Evolutionary conservation across 2,888 invertebrate genomes (phyloP).

Genomic region (Xestia rhomboidea): DNA sequence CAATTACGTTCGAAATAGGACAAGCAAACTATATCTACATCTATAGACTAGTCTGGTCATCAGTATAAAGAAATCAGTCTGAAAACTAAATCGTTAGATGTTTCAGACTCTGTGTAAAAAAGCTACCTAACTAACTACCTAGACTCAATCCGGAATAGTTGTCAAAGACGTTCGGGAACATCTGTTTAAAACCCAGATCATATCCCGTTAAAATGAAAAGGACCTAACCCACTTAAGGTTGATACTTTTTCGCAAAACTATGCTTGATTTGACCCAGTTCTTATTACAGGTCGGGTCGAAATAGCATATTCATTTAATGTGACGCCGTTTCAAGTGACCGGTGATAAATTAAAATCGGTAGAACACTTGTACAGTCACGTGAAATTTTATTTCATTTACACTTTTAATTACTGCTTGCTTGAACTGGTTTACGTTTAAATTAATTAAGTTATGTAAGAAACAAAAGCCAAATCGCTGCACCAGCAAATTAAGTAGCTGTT

Average conservation of each 20-base stretch:
- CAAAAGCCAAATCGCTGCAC: neutral
- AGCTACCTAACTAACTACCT: neutral
- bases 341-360: constrained; percentile 20
- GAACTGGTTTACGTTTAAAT: constrained; percentile 3
- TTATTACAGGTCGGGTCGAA: constrained; percentile 7
- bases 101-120: neutral
- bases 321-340: constrained; percentile 21
- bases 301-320: constrained; percentile 25
- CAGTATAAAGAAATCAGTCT: neutral
- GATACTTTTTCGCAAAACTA: constrained; percentile 40
- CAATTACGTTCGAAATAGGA: constrained; percentile 7
- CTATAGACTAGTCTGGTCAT: neutral
- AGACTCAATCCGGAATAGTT: constrained; percentile 25
- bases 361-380: neutral
- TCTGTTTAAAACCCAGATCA: constrained; percentile 28
- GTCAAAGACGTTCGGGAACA: constrained; percentile 33
- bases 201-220: constrained; percentile 45
- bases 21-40: neutral
- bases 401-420: neutral
- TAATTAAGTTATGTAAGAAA: neutral
- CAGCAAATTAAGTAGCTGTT: constrained; percentile 2
- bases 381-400: constrained; percentile 1
- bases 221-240: constrained; percentile 10
- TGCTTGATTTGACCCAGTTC: constrained; percentile 42
- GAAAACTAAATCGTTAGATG: neutral